Evolutionary conservation across 2,797 vertebrate species (phyloP), one percentile per base, ranked within the genome.

Genomic region (Hemibagrus guttatus): DNA sequence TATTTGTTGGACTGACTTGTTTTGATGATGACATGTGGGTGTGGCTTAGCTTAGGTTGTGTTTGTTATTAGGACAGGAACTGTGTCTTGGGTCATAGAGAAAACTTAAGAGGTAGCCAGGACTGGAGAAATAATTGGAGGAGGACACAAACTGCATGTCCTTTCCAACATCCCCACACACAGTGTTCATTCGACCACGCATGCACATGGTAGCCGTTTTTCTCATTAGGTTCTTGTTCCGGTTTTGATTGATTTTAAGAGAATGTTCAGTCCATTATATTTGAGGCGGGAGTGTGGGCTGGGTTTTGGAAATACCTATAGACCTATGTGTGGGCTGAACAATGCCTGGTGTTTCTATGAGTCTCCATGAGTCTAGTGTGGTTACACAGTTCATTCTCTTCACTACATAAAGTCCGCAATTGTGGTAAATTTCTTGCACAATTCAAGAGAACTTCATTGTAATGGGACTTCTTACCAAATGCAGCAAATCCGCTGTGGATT

Each of bases 281-380:
- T 63, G 81, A 88, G 54, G 84, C 16, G 2, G 54, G 68, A 0
- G 68, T 42, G 83, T 84, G 83, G 83, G 83, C 26, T n/a, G 52
- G 14, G 35, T 72, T 74, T n/a, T 84, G 68, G 68, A 84, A 74
- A 72, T 74, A 59, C 66, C 31, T 72, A 59, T 16, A 72, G 68
- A 68, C 31, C 35, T 74, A 19, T 84, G 68, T 49, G 87, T 71
- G 59, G 84, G 78, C 26, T 64, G 81, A 83, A 66, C 83, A 86
- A 86, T 86, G 80, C 71, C 66, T 86, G 46, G 19, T 89, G 83
- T 87, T 83, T 79, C 39, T 84, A 72, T 54, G 63, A 61, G 82
- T 54, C 75, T 69, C 63, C 71, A 49, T 49, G 75, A 58, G 63
- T 63, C 21, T 64, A 71, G 72, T 68, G n/a, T 56, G 68, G 85